Evolutionary conservation across 2,888 invertebrate species (phyloP).

Genomic region (Ganaspis brasiliensis): DNA sequence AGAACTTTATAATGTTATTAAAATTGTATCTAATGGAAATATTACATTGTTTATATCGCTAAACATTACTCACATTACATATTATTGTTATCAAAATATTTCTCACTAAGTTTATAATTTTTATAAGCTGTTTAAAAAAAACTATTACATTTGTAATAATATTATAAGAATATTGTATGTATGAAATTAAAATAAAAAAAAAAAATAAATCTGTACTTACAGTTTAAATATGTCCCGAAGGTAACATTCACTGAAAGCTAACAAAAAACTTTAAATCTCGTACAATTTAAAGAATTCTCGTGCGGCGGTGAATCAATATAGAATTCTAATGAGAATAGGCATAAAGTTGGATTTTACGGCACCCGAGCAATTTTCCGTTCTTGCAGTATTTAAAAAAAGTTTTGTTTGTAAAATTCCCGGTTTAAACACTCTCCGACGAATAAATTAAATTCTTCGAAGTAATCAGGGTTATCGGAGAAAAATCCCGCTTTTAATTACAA

Average conservation of each 20-base stretch:
- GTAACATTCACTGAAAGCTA: conserved; percentile 55
- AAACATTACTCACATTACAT: too few species aligned
- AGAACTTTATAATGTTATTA: too few species aligned
- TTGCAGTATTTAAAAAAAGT: conserved; percentile 16
- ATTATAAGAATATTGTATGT: too few species aligned
- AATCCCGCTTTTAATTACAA: background rate
- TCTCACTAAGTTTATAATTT: too few species aligned
- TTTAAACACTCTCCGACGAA: background rate
- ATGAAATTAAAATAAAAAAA: background rate
- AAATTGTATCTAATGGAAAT: too few species aligned
- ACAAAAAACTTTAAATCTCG: conserved; percentile 25
- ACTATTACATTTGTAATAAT: too few species aligned
- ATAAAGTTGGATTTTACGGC: conserved; percentile 3
- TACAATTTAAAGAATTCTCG: conserved; percentile 31
- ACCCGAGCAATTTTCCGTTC: conserved; percentile 1
- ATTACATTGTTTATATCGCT: too few species aligned
- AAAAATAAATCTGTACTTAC: background rate
- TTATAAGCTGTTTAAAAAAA: too few species aligned
- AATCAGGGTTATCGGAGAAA: background rate
- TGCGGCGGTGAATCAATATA: conserved; percentile 21
- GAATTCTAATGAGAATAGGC: conserved; percentile 31
- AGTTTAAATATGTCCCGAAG: conserved; percentile 55
- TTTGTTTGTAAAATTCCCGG: background rate
- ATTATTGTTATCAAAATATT: too few species aligned
- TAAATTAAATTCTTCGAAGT: conserved; percentile 1